A percentile compares a stretch with the other conserved stretches of the same genome.
Evolutionary conservation across 2,113 vertebrate genomes (phyloP).

Genomic region (Ceyx cyanopectus): DNA sequence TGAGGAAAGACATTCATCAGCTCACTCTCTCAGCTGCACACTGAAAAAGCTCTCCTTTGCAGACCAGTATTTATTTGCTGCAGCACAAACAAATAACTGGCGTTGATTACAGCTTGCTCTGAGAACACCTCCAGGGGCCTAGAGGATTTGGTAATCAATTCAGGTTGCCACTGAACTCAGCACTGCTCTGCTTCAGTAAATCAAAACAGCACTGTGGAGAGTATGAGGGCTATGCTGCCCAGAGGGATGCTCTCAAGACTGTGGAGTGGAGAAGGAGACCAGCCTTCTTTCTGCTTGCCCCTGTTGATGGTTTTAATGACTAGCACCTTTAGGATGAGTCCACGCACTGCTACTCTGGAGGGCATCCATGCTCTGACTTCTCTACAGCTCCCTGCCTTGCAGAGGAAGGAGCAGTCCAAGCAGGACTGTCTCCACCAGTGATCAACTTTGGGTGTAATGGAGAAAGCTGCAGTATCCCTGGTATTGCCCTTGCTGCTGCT

Average conservation of each 20-base stretch:
- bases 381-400: background rate
- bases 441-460: background rate
- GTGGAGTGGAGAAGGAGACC: background rate
- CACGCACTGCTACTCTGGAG: accelerated
- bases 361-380: background rate
- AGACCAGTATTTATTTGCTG: background rate
- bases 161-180: background rate
- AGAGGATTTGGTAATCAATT: background rate
- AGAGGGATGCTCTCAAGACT: background rate
- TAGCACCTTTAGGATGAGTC: background rate
- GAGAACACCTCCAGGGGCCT: background rate
- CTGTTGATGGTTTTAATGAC: background rate
- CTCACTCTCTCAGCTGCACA: background rate
- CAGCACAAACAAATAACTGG: background rate
- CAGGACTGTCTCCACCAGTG: background rate
- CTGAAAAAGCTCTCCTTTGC: background rate
- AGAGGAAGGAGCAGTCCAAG: background rate
- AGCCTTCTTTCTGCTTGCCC: background rate
- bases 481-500: background rate
- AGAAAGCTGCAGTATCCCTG: background rate
- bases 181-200: background rate
- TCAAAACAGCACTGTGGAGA: background rate
- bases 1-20: background rate
- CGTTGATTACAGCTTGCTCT: background rate
- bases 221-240: background rate